Percentiles rank a stretch among this genome's conserved stretches.
Conservation (phyloP, 2,888 invertebrate species). For the Nomada ruficornis region DNA sequence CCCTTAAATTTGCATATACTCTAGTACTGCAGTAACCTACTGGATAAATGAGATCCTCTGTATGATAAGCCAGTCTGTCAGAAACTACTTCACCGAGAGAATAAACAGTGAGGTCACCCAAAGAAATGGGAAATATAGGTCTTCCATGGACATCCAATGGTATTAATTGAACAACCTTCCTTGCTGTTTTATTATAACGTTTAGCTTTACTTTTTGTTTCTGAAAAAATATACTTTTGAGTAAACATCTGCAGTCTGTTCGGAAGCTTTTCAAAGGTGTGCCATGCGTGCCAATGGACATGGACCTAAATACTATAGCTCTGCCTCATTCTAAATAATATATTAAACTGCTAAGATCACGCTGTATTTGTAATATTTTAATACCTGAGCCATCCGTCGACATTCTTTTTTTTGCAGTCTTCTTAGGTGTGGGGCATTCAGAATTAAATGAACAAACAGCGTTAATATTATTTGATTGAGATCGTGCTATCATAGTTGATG, state of each 20-base stretch:
- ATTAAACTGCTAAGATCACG: not conserved
- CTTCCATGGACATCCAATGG: conserved; percentile 88
- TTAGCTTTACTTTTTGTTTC: conserved; percentile 79
- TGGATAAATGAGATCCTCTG: conserved; percentile 90
- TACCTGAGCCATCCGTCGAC: conserved; percentile 76
- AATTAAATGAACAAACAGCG: conserved; percentile 65
- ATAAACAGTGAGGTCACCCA: conserved; percentile 90
- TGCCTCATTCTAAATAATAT: not conserved
- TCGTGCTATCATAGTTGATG: conserved; percentile 70
- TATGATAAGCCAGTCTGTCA: conserved; percentile 89
- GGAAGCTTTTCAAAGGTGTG: too few species aligned
- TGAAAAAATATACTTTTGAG: conserved; percentile 43
- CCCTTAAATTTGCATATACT: conserved; percentile 89
- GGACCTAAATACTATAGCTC: too few species aligned
- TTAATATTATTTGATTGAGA: conserved; percentile 75
- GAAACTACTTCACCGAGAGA: conserved; percentile 91
- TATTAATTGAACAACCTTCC: conserved; percentile 87
- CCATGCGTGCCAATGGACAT: too few species aligned
- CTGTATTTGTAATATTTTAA: not conserved
- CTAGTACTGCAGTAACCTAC: conserved; percentile 92
- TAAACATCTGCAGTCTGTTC: too few species aligned
- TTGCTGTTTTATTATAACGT: conserved; percentile 77
- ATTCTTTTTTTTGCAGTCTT: conserved; percentile 79
- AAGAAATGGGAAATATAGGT: conserved; percentile 90
- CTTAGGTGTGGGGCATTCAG: conserved; percentile 76